These are phyloP conservation scores for Ciconia boyciana DNA, from an alignment of 2,113 vertebrate genomes.

Conservation along the genomic window DNA sequence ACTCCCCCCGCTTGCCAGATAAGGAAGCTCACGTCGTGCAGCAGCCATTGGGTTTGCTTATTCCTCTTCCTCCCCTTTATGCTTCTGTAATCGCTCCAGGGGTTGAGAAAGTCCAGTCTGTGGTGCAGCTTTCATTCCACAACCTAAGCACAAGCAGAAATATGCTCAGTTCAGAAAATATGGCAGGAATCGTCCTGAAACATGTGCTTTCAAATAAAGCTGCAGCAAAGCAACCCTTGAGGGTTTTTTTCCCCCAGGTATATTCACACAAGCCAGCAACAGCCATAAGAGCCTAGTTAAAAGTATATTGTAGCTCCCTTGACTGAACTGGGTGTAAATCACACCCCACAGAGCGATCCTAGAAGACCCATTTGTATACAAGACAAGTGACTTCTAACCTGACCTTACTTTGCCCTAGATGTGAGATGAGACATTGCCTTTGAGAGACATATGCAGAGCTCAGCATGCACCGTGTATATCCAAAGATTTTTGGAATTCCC, in stretches of 20 bases:
- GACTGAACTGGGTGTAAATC: neutral
- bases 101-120: rapidly evolving
- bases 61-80: neutral
- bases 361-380: neutral
- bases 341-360: neutral
- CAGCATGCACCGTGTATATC: rapidly evolving
- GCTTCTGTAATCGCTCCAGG: rapidly evolving
- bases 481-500: neutral
- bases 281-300: rapidly evolving
- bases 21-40: rapidly evolving
- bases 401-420: neutral
- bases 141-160: neutral
- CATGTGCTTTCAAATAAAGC: rapidly evolving
- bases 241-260: rapidly evolving
- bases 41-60: neutral
- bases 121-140: neutral
- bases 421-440: rapidly evolving
- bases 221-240: neutral
- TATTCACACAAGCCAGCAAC: neutral
- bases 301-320: neutral
- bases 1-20: too few relatives aligned
- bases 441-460: rapidly evolving
- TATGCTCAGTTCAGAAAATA: rapidly evolving
- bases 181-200: neutral
- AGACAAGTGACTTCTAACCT: neutral